Evolutionary conservation across 2,888 invertebrate genomes (phyloP), one percentile per base, ranked within the genome.

Genomic region (Athalia rosae): DNA sequence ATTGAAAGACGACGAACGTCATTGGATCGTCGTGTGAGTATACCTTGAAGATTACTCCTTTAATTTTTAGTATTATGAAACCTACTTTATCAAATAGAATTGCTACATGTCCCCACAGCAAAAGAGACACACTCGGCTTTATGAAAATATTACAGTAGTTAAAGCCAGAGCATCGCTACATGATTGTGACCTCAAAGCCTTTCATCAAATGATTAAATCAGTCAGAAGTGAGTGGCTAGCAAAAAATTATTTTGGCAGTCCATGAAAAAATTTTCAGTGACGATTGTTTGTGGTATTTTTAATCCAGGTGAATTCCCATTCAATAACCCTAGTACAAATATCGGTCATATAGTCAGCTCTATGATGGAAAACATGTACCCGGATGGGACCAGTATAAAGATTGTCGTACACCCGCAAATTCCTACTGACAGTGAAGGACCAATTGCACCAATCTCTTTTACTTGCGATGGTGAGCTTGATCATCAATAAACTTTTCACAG

Each of bases 311-410:
- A 94, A 84, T 98, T 95, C 90, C 92, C 92, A 0, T 93, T 94
- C 86, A 93, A 94, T 74, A 96, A 98, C 89, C 92, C 92, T 28
- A 92, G 91, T 78, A 95, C 96, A 11, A 98, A 99, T 91, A 94
- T 95, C 59, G 98, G 98, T 0, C 94, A 97, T 86, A 94, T 98
- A 78, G 93, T 97, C 80, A 98, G 98, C 82, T 95, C 97, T 0
- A 94, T 96, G 86, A 95, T 97, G 82, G 95, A 95, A 82, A 95
- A 95, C 87, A 92, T 93, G 82, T 96, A 96, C 89, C 93, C 94
- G 47, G 93, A 93, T 79, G 93, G 95, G 81, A 96, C 97, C 71
- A 98, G 97, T 89, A 95, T 98, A 83, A 98, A 98, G 91, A 92
- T 99, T 82, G 92, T 96, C 85, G 96, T 99, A 79, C 94, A 94